These are phyloP conservation scores for Aphelocoma coerulescens DNA, from an alignment of 2,113 vertebrate species.

Conservation along the genomic window DNA sequence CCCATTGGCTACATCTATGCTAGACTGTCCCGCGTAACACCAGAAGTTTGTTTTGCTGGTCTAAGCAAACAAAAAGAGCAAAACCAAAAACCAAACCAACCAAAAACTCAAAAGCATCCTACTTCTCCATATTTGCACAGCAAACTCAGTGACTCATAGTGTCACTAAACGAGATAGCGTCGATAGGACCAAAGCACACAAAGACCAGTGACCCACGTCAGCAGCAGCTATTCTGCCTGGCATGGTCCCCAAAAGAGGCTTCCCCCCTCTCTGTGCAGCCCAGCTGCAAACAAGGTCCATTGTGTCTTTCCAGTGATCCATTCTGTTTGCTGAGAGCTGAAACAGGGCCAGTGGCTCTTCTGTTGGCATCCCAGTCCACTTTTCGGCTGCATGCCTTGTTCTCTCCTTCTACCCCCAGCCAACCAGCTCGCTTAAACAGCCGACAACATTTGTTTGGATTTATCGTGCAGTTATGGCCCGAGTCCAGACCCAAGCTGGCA, in stretches of 20 bases:
- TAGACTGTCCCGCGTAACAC: neutral
- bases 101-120: neutral
- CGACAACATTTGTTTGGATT: constrained; percentile 36
- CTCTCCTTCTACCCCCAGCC: neutral
- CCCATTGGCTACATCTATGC: rapidly evolving
- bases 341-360: neutral
- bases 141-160: neutral
- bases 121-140: neutral
- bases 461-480: constrained; percentile 48
- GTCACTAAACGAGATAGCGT: neutral
- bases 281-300: neutral
- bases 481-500: constrained; percentile 69
- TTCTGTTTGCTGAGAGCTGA: neutral
- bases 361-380: neutral
- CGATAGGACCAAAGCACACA: neutral
- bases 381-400: neutral
- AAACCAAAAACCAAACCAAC: neutral
- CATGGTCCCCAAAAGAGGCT: neutral
- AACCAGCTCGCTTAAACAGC: constrained; percentile 22
- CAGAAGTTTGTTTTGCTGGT: neutral
- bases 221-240: neutral
- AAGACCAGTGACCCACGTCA: neutral
- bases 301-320: constrained; percentile 21
- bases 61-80: neutral
- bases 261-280: neutral